Base-by-base conservation (phyloP, 2,797 vertebrate genomes). In the Rhinophrynus dorsalis region DNA sequence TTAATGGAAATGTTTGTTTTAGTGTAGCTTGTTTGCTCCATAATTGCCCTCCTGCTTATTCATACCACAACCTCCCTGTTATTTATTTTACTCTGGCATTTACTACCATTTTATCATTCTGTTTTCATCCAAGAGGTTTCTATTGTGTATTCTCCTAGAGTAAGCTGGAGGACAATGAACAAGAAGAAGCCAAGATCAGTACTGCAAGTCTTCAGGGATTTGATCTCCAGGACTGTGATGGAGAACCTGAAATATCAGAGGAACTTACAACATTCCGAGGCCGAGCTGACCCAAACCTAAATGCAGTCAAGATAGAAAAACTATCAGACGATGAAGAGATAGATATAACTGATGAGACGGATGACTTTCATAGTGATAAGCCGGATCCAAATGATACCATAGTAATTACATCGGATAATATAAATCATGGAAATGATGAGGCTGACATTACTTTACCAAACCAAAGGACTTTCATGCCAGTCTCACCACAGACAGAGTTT, bases 261-360 rank as follows among this genome's bases (percentile, higher is more conserved):
- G 47, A 70, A 0, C 47, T 70, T 0, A 15, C 77, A 12, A 77
- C 72, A 6, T 65, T 86, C 66, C 83, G 85, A 65, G 87, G 87
- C 40, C 82, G 65, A 54, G 79, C 83, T 38, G 87, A 89, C 37
- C 81, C 87, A 47, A 86, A 93, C 67, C 67, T 89, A 77, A 98
- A 97, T 0, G 85, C 92, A 0, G 90, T 99, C 54, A 95, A 92
- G 63, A 98, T 98, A 23, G 94, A 98, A 79, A 92, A 88, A 51
- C 87, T 97, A 48, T 97, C 94, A 5, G 95, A 97, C 37, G 94
- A 98, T 17, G 96, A 98, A 81, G 91, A 99, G 12, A 94, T 99
- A 13, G 95, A 99, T 77, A 97, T 99, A 81, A 98, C 96, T 0
- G 95, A 99, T 63, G 95, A 94, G 54, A 33, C 86, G 67, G 92